Evolutionary conservation across 2,113 vertebrate genomes (phyloP).

Genomic region (Phodopus roborovskii): DNA sequence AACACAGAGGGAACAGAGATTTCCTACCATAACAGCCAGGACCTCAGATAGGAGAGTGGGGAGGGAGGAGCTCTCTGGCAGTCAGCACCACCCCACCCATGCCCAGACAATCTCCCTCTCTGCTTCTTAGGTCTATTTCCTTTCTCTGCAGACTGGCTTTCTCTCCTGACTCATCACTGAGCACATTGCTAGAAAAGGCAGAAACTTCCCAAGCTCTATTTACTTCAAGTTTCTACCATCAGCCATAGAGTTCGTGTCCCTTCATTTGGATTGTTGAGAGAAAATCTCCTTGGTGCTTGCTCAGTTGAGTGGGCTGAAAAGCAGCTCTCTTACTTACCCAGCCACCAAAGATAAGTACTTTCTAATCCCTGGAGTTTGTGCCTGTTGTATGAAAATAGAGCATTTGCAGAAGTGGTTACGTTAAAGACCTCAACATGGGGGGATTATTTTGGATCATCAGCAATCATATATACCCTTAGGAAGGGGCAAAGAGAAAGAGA

Average conservation of each 20-base stretch:
- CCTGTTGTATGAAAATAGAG: neutral
- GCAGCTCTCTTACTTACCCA: neutral
- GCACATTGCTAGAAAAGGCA: neutral
- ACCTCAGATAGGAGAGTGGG: neutral
- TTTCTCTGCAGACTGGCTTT: conserved; percentile 4
- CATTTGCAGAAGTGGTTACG: neutral
- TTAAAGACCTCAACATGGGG: neutral
- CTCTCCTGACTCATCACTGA: neutral
- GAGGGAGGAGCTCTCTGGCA: neutral
- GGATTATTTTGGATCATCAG: neutral
- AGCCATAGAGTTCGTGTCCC: neutral
- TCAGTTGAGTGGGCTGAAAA: conserved; percentile 5
- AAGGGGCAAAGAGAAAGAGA: neutral
- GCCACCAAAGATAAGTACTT: neutral
- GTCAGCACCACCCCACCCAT: neutral
- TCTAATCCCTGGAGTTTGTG: neutral
- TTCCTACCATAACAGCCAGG: neutral
- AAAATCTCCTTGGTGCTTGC: conserved; percentile 5
- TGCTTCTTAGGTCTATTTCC: conserved; percentile 12
- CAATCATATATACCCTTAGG: neutral
- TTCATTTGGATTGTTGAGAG: conserved; percentile 36
- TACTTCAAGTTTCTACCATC: neutral
- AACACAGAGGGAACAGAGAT: neutral
- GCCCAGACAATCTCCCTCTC: neutral
- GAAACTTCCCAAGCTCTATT: neutral